Base-by-base conservation (phyloP, 2,113 vertebrate genomes). In the Synchiropus splendidus region DNA sequence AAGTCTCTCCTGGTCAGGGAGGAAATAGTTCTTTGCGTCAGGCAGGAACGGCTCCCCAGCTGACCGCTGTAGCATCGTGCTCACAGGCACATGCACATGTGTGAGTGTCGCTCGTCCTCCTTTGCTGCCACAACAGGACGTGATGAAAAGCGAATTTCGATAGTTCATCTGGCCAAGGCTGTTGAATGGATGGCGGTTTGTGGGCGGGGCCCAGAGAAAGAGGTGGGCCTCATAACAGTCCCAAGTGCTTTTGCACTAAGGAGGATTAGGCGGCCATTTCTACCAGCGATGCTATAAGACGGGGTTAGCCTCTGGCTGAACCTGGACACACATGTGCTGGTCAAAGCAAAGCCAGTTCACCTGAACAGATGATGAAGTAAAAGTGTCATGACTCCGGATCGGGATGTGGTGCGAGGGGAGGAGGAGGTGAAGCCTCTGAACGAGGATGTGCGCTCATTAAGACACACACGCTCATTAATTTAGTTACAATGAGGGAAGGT, bases 221-320 rank as follows among this genome's bases (percentile, higher is more conserved):
- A 11, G 53, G 57, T 58, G 72, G 68, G 50, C 72, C 72, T 76
- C 72, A 73, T 78, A 82, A 81, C 79, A 69, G 66, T 62, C 70
- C 67, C 54, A 70, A 83, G 80, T 81, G 79, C 78, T 81, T 82
- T 80, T 75, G 61, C 51, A 42, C 73, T 84, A 79, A 86, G 83
- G 74, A 83, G 82, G 85, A 86, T 87, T 87, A 87, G 58, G 61
- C 64, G 38, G 70, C 78, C 73, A 77, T 79, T 78, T 85, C 81
- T 80, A 82, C 76, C 56, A 77, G 69, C 44, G 18, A 58, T 74
- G 56, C 57, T 31, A 39, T 86, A 86, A 87, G 77, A 84, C 47
- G 54, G 75, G 40, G 71, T 78, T 86, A 81, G 83, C 83, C 83
- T 57, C 70, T 68, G 74, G 74, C 51, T 86, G 86, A 86, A 85